These are phyloP conservation scores for Nomada flava DNA, from an alignment of 2,888 invertebrate genomes.

Conservation along the genomic window DNA sequence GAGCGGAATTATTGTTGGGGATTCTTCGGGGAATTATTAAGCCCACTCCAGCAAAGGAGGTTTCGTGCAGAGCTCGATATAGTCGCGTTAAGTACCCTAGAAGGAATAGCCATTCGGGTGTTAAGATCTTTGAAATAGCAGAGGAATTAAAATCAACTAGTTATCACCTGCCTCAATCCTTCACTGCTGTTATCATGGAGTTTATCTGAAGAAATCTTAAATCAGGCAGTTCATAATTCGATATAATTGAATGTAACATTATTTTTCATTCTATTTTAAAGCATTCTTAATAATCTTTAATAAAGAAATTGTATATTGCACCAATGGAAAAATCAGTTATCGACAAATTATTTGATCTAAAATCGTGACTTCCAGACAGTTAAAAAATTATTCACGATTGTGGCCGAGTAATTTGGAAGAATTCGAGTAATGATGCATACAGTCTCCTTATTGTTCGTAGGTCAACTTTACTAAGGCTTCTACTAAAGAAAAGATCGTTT, in stretches of 20 bases:
- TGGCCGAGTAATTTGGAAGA: slow-evolving; percentile 3
- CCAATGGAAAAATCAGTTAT: no score
- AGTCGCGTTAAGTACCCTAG: slow-evolving; percentile 11
- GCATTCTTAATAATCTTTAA: neutral
- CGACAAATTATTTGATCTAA: no score
- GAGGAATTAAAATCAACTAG: neutral
- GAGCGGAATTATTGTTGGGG: slow-evolving; percentile 49
- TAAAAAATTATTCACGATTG: neutral
- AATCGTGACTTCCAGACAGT: no score
- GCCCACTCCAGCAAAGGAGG: neutral
- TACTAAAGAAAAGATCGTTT: neutral
- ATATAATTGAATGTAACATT: no score
- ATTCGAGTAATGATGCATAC: slow-evolving; percentile 68
- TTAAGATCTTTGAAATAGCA: neutral
- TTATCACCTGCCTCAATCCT: neutral
- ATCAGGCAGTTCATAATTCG: neutral
- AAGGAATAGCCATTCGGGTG: neutral
- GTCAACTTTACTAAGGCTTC: slow-evolving; percentile 54
- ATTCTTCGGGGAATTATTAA: slow-evolving; percentile 49
- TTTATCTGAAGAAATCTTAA: neutral
- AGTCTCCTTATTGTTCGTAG: slow-evolving; percentile 46
- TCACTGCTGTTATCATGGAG: no score
- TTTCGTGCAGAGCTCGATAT: neutral
- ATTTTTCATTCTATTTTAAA: neutral
- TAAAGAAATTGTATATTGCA: no score